Conservation (phyloP, 2,888 invertebrate genomes). For the Achlya flavicornis region DNA sequence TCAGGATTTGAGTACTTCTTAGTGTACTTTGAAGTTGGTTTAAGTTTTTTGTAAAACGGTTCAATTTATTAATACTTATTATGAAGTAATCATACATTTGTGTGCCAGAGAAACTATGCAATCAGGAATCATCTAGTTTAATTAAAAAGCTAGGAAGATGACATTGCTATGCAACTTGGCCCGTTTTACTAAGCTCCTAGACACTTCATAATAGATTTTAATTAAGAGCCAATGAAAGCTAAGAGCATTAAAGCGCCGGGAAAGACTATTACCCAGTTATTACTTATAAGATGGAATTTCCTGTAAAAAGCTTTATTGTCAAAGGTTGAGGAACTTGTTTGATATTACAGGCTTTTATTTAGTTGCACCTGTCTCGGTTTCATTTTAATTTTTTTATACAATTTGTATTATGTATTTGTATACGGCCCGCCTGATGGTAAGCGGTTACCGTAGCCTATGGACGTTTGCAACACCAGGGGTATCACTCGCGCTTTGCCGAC, state of each 20-base stretch:
- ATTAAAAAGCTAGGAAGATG: background rate
- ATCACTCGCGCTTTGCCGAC: too few relatives aligned
- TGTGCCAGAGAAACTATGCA: background rate
- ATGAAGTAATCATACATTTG: too few relatives aligned
- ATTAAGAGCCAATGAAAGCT: constrained; percentile 7
- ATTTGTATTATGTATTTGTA: too few relatives aligned
- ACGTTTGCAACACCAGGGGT: too few relatives aligned
- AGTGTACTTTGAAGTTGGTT: too few relatives aligned
- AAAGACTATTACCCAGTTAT: constrained; percentile 6
- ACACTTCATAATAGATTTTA: constrained; percentile 7
- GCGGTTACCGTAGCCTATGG: too few relatives aligned
- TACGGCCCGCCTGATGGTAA: too few relatives aligned
- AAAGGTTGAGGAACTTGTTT: background rate
- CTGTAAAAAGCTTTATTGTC: background rate
- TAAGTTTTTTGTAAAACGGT: too few relatives aligned
- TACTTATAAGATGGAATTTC: constrained; percentile 5
- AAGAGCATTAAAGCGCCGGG: constrained; percentile 2
- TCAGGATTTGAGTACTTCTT: too few relatives aligned
- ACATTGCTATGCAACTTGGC: constrained; percentile 5
- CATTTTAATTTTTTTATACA: too few relatives aligned
- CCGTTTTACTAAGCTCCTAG: constrained; percentile 3
- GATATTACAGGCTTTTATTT: background rate
- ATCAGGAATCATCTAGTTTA: background rate
- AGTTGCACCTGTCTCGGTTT: too few relatives aligned
- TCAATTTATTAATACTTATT: too few relatives aligned